Base-by-base conservation (phyloP, 2,797 vertebrate species). In the Leptodactylus fallax region DNA sequence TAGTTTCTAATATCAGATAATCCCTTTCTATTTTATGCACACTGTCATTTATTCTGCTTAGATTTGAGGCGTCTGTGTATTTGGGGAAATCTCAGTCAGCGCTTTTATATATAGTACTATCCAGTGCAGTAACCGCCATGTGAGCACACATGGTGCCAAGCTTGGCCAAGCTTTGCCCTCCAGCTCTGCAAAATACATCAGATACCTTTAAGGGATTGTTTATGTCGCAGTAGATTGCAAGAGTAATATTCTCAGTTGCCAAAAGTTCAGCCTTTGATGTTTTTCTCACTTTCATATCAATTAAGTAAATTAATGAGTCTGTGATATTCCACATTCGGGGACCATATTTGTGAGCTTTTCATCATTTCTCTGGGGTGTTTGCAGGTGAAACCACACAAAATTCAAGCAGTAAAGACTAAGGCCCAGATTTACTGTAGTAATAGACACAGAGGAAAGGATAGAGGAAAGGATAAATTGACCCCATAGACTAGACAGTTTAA, bases 281-380 rank as follows among this genome's bases (percentile, higher is more conserved):
- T 27, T 45, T 56, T 36, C 6, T 27, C 72, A 79, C 11, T 80
- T 47, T 49, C 87, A 55, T 63, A 67, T 67, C 76, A 85, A 88
- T 85, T 6, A 85, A 36, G 55, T 21, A 45, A 88, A 72, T 88
- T 84, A 88, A 88, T 88, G 63, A 83, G 60, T 19, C 45, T 47
- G 6, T 84, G 17, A 69, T 58, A 61, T 60, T 82, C 14, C 8
- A 9, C 17, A 23, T 55, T 25, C 19, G 61, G 25, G 55, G 49
- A 79, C 56, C 71, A 69, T 67, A 61, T 61, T 79, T 45, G 19
- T 16, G 56, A 67, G 71, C 6, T 67, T 86, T 65, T 80, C 65
- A 86, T 80, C 55, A 79, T 72, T 80, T 55, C 16, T 36, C 14
- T 6, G 56, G 7, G 19, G 11, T 27, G 23, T 27, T 27, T 67